phyloP scores from a whole-genome alignment of 1,140 invertebrate species.

The Triops cancriformis region DNA sequence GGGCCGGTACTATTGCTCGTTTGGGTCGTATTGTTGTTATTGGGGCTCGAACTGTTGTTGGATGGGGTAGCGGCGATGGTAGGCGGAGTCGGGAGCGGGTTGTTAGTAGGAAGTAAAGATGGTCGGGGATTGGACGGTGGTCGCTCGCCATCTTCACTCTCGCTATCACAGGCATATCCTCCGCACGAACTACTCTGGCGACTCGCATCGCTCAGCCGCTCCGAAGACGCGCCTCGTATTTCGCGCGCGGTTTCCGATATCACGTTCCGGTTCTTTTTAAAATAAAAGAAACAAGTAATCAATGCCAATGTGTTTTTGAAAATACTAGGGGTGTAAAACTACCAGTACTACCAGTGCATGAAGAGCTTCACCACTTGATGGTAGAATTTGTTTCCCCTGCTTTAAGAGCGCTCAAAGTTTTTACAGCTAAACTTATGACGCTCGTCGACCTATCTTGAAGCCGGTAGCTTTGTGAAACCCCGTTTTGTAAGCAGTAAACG shows the following conservation, averaged over 20 bases:
- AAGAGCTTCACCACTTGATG: too few species aligned
- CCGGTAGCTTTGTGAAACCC: too few species aligned
- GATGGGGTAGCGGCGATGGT: neutral
- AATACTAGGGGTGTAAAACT: too few species aligned
- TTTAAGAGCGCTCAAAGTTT: too few species aligned
- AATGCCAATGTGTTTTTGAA: too few species aligned
- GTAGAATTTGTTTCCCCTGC: too few species aligned
- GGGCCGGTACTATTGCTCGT: neutral
- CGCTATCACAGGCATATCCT: conserved; percentile 15
- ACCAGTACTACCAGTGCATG: too few species aligned
- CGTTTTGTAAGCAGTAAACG: too few species aligned
- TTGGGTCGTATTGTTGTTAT: neutral
- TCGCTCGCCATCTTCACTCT: conserved; percentile 7
- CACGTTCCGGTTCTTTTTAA: neutral
- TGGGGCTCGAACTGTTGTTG: neutral
- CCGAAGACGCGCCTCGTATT: conserved; percentile 16
- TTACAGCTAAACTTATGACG: too few species aligned
- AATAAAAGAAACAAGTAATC: neutral
- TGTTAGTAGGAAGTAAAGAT: neutral
- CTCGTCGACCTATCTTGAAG: too few species aligned
- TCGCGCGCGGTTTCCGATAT: conserved; percentile 17
- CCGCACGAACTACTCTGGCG: conserved; percentile 21
- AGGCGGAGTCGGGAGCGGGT: neutral
- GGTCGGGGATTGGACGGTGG: conserved; percentile 2
- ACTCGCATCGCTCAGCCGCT: conserved; percentile 20